Conservation (phyloP, 2,888 invertebrate species). For the Tachina lurida region DNA sequence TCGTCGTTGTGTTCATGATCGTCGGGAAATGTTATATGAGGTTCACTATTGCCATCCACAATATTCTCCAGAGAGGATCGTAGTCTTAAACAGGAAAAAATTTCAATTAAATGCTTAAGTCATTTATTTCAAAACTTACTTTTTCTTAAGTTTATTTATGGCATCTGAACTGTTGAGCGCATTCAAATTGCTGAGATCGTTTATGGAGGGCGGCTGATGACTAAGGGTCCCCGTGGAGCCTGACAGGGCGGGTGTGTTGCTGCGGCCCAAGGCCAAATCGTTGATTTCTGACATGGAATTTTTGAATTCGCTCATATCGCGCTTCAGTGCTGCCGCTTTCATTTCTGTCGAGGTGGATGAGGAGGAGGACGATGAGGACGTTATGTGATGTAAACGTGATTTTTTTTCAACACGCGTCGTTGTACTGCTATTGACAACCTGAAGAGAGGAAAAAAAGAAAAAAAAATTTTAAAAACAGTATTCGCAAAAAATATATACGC, state of each 20-base stretch:
- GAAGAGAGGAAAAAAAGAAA: constrained; percentile 42
- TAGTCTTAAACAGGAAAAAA: constrained; percentile 83
- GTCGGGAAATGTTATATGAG: constrained; percentile 92
- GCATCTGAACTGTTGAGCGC: constrained; percentile 79
- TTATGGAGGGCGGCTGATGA: constrained; percentile 78
- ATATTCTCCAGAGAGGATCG: constrained; percentile 91
- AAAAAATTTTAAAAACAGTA: too few relatives aligned
- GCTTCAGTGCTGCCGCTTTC: constrained; percentile 92
- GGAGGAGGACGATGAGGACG: constrained; percentile 84
- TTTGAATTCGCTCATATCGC: constrained; percentile 87
- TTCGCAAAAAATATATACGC: too few relatives aligned
- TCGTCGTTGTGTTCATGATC: constrained; percentile 89
- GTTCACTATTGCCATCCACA: constrained; percentile 87
- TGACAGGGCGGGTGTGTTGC: constrained; percentile 68
- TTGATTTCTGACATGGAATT: constrained; percentile 95
- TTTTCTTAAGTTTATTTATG: constrained; percentile 79
- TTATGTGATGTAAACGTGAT: constrained; percentile 82
- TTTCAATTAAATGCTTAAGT: not conserved
- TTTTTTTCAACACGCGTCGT: constrained; percentile 83
- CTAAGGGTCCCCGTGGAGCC: constrained; percentile 69
- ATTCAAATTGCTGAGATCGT: constrained; percentile 78
- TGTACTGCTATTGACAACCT: constrained; percentile 83
- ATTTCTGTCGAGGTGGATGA: constrained; percentile 87
- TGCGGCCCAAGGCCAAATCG: constrained; percentile 84
- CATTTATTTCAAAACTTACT: constrained; percentile 75